phyloP scores from a whole-genome alignment of 2,113 vertebrate genomes.

The Amia ocellicauda region DNA sequence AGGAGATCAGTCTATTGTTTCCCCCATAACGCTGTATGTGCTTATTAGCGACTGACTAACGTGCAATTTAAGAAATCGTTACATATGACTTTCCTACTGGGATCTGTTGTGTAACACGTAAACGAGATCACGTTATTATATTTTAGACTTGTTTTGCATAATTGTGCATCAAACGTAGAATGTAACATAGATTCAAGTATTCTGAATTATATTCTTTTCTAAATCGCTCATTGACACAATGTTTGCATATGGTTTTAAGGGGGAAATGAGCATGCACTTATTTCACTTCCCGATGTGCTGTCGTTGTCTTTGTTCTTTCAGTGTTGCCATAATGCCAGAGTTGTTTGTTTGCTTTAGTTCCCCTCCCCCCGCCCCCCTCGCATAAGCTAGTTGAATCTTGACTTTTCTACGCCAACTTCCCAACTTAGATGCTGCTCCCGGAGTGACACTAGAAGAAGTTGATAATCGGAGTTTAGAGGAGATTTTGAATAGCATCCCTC shows the following conservation, averaged over 20 bases:
- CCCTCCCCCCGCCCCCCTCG: constrained; percentile 51
- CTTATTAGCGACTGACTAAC: too few species aligned
- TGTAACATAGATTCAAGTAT: too few species aligned
- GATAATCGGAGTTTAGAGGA: constrained; percentile 92
- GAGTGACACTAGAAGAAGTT: constrained; percentile 61
- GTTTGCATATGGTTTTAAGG: too few species aligned
- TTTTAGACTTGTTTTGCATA: background rate
- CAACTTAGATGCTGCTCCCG: constrained; percentile 62
- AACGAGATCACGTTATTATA: background rate
- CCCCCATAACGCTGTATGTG: too few species aligned
- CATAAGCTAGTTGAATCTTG: constrained; percentile 35
- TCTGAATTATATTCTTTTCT: too few species aligned
- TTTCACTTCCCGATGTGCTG: constrained; percentile 41
- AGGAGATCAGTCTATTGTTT: too few species aligned
- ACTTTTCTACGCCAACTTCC: constrained; percentile 55
- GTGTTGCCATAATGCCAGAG: constrained; percentile 44
- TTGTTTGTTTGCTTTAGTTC: constrained; percentile 53
- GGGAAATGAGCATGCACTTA: constrained; percentile 26
- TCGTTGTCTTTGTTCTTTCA: constrained; percentile 38
- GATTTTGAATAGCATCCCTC: constrained; percentile 91
- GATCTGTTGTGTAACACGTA: background rate
- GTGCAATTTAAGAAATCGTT: background rate
- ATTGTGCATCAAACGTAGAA: background rate
- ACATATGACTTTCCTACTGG: background rate
- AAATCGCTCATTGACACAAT: too few species aligned